Conservation (phyloP, 2,113 vertebrate species). For the Himantopus leucocephalus region DNA sequence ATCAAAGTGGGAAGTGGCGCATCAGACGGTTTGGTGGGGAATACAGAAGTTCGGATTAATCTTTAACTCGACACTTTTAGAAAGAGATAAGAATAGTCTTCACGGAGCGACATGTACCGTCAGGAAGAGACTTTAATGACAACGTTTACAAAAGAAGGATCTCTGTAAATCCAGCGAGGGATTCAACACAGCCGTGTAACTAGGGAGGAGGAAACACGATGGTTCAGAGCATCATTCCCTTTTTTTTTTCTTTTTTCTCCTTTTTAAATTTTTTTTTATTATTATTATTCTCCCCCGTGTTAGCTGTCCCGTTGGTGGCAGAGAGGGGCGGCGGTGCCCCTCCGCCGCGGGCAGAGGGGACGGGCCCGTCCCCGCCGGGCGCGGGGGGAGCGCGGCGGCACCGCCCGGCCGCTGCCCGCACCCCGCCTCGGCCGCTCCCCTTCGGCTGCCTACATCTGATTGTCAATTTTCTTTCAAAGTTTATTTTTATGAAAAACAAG, state of each 20-base stretch:
- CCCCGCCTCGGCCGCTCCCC: neutral
- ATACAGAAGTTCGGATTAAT: slow-evolving; percentile 69
- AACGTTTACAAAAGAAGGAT: slow-evolving; percentile 69
- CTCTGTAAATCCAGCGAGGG: slow-evolving; percentile 62
- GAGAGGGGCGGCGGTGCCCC: neutral
- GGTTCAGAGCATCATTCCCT: slow-evolving; percentile 25
- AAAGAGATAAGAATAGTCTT: slow-evolving; percentile 46
- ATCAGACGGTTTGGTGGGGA: slow-evolving; percentile 56
- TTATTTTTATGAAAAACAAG: slow-evolving; percentile 60
- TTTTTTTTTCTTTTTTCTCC: neutral
- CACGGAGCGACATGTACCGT: slow-evolving; percentile 17
- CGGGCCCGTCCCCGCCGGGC: neutral
- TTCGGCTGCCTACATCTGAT: slow-evolving; percentile 67
- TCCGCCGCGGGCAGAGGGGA: neutral
- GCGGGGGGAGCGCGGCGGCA: neutral
- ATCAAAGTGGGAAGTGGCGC: slow-evolving; percentile 69
- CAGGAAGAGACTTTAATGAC: slow-evolving; percentile 62
- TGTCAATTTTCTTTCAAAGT: slow-evolving; percentile 76
- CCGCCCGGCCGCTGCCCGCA: neutral
- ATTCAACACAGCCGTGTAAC: slow-evolving; percentile 63
- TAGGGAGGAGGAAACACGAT: slow-evolving; percentile 61
- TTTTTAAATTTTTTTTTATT: neutral
- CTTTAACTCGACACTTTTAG: slow-evolving; percentile 60
- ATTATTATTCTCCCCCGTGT: neutral
- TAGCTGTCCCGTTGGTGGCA: neutral